Percentiles rank a stretch among this genome's conserved stretches.
phyloP scores from a whole-genome alignment of 35 echinoderm and acorn worm species.

The Acanthaster planci region DNA sequence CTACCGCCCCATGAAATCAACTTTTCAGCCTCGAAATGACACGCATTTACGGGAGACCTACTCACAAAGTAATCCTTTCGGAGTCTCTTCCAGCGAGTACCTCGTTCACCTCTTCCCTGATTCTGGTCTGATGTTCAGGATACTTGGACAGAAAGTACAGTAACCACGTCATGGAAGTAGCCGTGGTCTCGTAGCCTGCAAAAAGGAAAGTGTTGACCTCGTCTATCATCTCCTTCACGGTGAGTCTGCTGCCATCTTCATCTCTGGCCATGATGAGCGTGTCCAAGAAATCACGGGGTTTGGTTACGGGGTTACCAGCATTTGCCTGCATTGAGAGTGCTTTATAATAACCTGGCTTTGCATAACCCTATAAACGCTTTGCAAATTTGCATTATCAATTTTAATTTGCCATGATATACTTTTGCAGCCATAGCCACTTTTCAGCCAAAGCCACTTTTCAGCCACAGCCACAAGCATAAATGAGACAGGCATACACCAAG shows the following conservation, averaged over 20 bases:
- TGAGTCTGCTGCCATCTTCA: background rate
- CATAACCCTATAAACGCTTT: background rate
- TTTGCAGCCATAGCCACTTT: too few species aligned
- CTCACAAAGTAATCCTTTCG: background rate
- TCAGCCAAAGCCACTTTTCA: too few species aligned
- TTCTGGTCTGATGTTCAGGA: background rate
- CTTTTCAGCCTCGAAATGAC: too few species aligned
- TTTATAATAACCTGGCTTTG: background rate
- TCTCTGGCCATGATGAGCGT: conserved; percentile 15
- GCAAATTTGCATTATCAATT: too few species aligned
- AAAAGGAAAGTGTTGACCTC: background rate
- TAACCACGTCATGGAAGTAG: background rate
- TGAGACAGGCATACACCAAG: too few species aligned
- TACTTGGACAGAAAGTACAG: background rate
- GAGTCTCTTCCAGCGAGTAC: background rate
- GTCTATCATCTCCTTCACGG: conserved; percentile 12
- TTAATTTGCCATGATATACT: too few species aligned
- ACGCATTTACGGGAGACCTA: too few species aligned
- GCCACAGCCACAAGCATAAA: too few species aligned
- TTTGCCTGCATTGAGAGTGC: background rate
- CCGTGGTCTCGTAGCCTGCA: background rate
- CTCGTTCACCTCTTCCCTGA: background rate
- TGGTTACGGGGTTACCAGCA: too few species aligned
- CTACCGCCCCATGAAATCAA: too few species aligned
- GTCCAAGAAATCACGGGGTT: conserved; percentile 18